phyloP scores from a whole-genome alignment of 1,140 invertebrate genomes.

The Nilaparvata lugens region DNA sequence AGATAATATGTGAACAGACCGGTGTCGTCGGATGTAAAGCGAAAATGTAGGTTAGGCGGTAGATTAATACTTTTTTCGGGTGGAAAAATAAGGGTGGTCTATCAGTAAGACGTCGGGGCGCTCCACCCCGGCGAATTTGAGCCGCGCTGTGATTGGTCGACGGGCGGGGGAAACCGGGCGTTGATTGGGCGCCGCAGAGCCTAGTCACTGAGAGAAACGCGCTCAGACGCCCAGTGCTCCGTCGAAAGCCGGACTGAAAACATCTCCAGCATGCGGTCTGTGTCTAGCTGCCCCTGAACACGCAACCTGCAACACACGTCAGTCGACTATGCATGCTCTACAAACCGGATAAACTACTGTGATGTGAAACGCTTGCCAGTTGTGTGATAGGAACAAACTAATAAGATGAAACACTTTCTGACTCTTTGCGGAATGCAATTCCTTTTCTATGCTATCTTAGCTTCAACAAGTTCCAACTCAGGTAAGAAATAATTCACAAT shows the following conservation, averaged over 20 bases:
- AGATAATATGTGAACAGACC: no score
- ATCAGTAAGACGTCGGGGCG: neutral
- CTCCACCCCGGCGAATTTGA: neutral
- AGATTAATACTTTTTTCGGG: neutral
- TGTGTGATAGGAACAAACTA: neutral
- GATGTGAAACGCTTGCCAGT: no score
- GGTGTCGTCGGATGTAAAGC: neutral
- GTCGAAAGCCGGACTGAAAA: neutral
- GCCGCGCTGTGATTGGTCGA: neutral
- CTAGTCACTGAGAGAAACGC: neutral
- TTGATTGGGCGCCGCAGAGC: neutral
- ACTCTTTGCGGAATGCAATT: neutral
- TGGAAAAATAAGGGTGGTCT: slow-evolving; percentile 3
- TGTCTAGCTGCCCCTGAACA: no score
- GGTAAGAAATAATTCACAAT: neutral
- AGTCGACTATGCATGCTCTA: no score
- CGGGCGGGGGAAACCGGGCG: neutral
- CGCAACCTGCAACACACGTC: no score
- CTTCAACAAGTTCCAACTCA: neutral
- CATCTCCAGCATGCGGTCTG: neutral
- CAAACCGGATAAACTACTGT: no score
- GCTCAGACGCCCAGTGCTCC: neutral
- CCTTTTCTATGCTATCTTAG: neutral
- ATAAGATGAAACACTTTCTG: neutral
- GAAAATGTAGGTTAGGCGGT: neutral